Conservation (phyloP, 2,888 invertebrate genomes). For the Leptarthrus brevirostris region DNA sequence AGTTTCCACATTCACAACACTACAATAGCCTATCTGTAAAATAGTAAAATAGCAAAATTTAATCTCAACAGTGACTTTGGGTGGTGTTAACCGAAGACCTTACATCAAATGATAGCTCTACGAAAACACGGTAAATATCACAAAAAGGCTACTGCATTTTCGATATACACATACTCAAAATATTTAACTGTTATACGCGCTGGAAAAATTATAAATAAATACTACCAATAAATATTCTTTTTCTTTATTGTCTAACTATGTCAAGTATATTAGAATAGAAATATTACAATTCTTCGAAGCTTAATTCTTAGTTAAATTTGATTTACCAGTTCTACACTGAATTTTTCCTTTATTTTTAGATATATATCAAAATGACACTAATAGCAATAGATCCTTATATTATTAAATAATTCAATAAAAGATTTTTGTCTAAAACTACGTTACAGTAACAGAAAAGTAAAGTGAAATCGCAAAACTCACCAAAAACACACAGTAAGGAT, state of each 20-base stretch:
- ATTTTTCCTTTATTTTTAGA: slow-evolving; percentile 37
- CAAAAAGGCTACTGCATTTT: slow-evolving; percentile 50
- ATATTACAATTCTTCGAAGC: slow-evolving; percentile 31
- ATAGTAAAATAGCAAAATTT: slow-evolving; percentile 40
- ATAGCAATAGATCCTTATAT: slow-evolving; percentile 46
- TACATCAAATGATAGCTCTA: slow-evolving; percentile 2
- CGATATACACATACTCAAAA: slow-evolving; percentile 47
- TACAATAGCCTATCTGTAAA: slow-evolving; percentile 49
- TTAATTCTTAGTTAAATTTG: neutral
- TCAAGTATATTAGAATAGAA: slow-evolving; percentile 39
- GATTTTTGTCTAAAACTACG: slow-evolving; percentile 30
- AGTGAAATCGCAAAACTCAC: slow-evolving; percentile 20
- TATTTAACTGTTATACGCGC: slow-evolving; percentile 52
- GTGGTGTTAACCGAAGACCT: slow-evolving; percentile 41
- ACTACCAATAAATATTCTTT: slow-evolving; percentile 43
- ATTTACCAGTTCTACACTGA: slow-evolving; percentile 20
- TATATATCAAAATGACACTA: slow-evolving; percentile 43
- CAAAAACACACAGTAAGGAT: slow-evolving; percentile 40
- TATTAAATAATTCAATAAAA: slow-evolving; percentile 29
- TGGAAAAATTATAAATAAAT: slow-evolving; percentile 45
- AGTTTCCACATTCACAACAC: slow-evolving; percentile 46
- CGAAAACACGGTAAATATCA: slow-evolving; percentile 40
- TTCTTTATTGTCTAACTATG: slow-evolving; percentile 43
- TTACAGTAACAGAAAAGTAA: slow-evolving; percentile 13
- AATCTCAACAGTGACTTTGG: slow-evolving; percentile 51